phyloP scores from a whole-genome alignment of 2,113 vertebrate species.

The Nothocercus nigrocapillus region DNA sequence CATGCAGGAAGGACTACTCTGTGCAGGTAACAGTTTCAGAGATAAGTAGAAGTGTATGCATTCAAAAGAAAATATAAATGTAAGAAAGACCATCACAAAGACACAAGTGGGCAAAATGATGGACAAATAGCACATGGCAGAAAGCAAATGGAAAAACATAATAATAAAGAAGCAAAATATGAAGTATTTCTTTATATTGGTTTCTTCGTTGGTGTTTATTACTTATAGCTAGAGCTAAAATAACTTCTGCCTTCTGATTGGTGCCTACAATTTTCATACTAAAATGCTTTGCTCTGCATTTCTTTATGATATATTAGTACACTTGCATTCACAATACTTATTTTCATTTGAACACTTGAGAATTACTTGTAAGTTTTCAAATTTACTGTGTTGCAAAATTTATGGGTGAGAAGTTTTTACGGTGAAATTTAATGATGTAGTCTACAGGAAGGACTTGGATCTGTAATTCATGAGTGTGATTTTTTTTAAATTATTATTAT shows the following conservation, averaged over 20 bases:
- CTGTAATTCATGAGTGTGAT: background rate
- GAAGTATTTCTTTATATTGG: background rate
- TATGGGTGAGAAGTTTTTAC: background rate
- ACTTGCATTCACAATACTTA: background rate
- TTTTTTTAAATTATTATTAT: background rate
- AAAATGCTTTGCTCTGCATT: background rate
- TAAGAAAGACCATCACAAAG: background rate
- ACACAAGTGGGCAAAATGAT: background rate
- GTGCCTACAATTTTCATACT: background rate
- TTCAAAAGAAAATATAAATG: background rate
- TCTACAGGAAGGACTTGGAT: background rate
- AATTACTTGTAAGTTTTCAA: constrained; percentile 20
- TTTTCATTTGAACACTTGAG: constrained; percentile 37
- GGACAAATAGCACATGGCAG: background rate
- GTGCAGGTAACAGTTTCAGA: background rate
- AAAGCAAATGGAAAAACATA: background rate
- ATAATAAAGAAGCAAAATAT: background rate
- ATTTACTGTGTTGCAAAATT: constrained; percentile 24
- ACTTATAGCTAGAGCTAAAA: background rate
- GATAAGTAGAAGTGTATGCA: background rate
- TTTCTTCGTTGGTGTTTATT: background rate
- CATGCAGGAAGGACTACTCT: background rate
- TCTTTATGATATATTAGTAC: background rate
- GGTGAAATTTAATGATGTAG: constrained; percentile 5
- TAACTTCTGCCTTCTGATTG: background rate